Evolutionary conservation across 2,113 vertebrate genomes (phyloP).

Genomic region (Dolichotis patagonum): DNA sequence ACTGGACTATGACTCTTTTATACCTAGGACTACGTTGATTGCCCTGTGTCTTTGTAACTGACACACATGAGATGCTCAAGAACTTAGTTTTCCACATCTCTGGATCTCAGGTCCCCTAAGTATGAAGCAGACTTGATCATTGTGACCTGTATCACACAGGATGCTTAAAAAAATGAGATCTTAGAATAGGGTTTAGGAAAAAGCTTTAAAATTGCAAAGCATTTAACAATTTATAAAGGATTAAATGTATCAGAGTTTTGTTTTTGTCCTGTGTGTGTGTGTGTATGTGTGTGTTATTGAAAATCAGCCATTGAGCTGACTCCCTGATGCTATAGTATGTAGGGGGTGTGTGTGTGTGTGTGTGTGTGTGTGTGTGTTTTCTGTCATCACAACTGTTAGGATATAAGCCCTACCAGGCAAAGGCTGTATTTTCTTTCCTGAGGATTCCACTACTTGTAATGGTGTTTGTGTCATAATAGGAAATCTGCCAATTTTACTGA

Average conservation of each 20-base stretch:
- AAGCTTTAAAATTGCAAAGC: neutral
- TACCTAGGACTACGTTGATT: neutral
- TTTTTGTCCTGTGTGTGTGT: too few relatives aligned
- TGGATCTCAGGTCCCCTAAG: neutral
- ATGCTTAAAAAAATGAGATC: neutral
- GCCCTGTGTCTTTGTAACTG: neutral
- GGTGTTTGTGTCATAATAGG: neutral
- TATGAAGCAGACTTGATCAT: neutral
- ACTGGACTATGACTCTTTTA: neutral
- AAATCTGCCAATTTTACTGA: neutral
- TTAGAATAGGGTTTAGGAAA: neutral
- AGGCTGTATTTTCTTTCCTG: neutral
- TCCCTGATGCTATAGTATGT: neutral
- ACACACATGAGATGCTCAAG: accelerated
- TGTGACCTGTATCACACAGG: neutral
- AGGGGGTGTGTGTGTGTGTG: neutral
- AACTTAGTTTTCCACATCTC: neutral
- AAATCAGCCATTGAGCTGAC: neutral
- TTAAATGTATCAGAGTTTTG: too few relatives aligned
- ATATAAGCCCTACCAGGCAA: too few relatives aligned
- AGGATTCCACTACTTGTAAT: neutral
- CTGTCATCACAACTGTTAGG: neutral
- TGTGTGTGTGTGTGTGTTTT: neutral
- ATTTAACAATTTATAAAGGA: too few relatives aligned
- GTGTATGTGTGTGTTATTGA: neutral